phyloP scores from a whole-genome alignment of 2,797 vertebrate species.

The Antrozous pallidus region DNA sequence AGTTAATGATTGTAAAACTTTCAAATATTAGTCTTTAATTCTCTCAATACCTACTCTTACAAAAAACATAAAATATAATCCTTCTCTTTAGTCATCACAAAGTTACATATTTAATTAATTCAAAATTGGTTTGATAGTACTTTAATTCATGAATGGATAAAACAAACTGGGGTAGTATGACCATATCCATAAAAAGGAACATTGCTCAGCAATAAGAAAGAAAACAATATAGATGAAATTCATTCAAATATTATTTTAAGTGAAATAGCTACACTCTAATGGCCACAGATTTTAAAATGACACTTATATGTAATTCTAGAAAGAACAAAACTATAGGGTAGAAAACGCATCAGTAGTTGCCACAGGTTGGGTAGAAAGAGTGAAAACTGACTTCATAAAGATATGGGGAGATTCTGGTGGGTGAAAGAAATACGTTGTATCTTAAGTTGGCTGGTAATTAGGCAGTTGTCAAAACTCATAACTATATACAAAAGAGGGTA shows the following conservation, averaged over 20 bases:
- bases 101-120: conserved; percentile 1
- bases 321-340: neutral
- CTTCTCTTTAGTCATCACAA: conserved; percentile 23
- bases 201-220: conserved; percentile 15
- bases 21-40: conserved; percentile 25
- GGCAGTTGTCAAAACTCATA: conserved; percentile 25
- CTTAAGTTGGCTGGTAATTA: neutral
- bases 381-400: neutral
- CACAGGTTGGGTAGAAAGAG: neutral
- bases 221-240: neutral
- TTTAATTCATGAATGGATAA: neutral
- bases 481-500: neutral
- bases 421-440: neutral
- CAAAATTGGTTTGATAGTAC: too few relatives aligned
- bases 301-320: neutral
- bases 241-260: neutral
- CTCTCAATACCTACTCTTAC: neutral
- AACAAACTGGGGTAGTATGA: neutral
- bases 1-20: neutral
- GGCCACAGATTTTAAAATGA: neutral
- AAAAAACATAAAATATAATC: conserved; percentile 11
- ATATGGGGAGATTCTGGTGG: neutral
- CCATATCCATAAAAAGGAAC: neutral
- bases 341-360: neutral
- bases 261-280: neutral